Evolutionary conservation across 2,888 invertebrate genomes (phyloP).

Genomic region (Synergus laeviventris): DNA sequence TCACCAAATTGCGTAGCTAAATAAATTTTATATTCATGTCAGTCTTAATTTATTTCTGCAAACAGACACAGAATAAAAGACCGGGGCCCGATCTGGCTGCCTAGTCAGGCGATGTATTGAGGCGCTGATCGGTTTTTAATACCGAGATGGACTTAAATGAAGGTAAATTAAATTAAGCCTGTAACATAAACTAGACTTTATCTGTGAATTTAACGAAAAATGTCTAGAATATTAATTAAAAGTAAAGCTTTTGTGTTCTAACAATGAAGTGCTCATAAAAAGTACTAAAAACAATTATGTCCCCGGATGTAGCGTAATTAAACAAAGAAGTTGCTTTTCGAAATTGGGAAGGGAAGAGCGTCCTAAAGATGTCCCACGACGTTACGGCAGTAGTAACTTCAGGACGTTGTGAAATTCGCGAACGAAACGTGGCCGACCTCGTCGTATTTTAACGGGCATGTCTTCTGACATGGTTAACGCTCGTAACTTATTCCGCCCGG

Average conservation of each 20-base stretch:
- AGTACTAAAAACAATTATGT: not conserved
- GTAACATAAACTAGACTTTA: no score
- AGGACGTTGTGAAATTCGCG: constrained; percentile 55
- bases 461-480: constrained; percentile 57
- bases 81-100: no score
- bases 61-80: no score
- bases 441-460: constrained; percentile 56
- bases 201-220: no score
- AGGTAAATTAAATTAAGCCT: no score
- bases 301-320: constrained; percentile 26
- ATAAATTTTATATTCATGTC: not conserved
- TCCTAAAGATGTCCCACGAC: constrained; percentile 51
- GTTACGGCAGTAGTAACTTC: constrained; percentile 53
- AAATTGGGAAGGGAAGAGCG: constrained; percentile 44
- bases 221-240: no score
- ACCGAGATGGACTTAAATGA: no score
- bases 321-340: constrained; percentile 12
- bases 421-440: constrained; percentile 55
- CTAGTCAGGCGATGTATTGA: no score
- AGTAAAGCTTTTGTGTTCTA: constrained; percentile 6
- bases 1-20: not conserved
- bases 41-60: not conserved
- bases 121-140: no score
- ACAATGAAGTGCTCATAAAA: constrained; percentile 7
- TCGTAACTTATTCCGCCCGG: constrained; percentile 56